phyloP scores from a whole-genome alignment of 2,888 invertebrate species.

The Ectobius pallidus region DNA sequence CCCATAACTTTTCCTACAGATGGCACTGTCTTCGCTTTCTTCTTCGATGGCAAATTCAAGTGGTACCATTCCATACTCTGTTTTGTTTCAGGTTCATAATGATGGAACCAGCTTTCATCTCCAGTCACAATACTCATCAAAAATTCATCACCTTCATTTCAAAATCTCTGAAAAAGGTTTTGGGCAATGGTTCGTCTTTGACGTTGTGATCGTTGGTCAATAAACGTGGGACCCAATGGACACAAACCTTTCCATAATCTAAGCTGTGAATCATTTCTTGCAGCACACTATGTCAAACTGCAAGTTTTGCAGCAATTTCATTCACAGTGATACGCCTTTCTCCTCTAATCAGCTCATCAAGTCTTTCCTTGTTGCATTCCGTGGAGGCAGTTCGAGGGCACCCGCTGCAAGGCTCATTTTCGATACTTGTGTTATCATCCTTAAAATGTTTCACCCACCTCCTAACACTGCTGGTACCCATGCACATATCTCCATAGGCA shows the following conservation, averaged over 20 bases:
- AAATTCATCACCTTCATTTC: neutral
- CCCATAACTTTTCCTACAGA: neutral
- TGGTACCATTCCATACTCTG: neutral
- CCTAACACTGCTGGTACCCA: too few relatives aligned
- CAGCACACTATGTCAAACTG: neutral
- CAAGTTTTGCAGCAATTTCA: neutral
- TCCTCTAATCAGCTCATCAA: too few relatives aligned
- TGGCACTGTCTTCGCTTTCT: neutral
- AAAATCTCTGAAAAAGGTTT: neutral
- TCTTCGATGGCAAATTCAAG: neutral
- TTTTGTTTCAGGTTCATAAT: neutral
- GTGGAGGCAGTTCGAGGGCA: too few relatives aligned
- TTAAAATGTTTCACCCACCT: too few relatives aligned
- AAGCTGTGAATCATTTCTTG: conserved; percentile 26
- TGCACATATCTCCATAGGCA: too few relatives aligned
- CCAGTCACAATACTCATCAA: neutral
- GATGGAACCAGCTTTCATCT: neutral
- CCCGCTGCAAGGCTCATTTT: too few relatives aligned
- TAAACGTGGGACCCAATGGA: neutral
- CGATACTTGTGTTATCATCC: too few relatives aligned
- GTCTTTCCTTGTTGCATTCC: too few relatives aligned
- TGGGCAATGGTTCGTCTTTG: neutral
- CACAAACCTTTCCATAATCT: conserved; percentile 17
- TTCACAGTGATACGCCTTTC: too few relatives aligned
- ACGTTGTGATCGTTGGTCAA: neutral